A percentile compares a stretch with the other conserved stretches of the same genome.
Evolutionary conservation across 2,113 vertebrate genomes (phyloP).

Genomic region (Lamprotornis superbus): DNA sequence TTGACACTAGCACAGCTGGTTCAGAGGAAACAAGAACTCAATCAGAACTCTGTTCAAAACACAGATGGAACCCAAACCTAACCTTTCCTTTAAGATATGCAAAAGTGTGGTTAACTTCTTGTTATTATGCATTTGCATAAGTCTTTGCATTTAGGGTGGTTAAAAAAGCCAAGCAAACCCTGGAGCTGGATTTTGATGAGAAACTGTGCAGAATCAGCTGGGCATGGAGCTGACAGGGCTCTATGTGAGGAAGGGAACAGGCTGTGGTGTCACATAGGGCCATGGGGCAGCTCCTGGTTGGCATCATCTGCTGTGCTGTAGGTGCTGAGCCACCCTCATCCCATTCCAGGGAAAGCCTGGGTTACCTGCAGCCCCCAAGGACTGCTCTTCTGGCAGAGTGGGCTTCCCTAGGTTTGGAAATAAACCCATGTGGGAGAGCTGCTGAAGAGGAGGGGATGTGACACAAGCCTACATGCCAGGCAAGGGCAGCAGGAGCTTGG

Average conservation of each 20-base stretch:
- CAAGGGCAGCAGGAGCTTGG: background rate
- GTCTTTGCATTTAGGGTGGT: conserved; percentile 41
- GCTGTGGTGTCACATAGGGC: background rate
- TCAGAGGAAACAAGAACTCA: conserved; percentile 64
- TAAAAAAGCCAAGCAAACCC: conserved; percentile 13
- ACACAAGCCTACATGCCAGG: background rate
- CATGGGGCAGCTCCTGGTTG: fast-evolving
- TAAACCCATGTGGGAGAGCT: background rate
- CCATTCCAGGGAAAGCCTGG: background rate
- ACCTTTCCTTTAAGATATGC: conserved; percentile 60
- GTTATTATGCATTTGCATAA: conserved; percentile 45
- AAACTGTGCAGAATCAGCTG: background rate
- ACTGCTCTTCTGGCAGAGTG: background rate
- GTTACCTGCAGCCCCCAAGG: background rate
- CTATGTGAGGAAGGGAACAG: background rate
- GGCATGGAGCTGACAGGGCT: background rate
- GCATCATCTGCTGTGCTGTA: background rate
- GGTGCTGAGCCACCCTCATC: background rate
- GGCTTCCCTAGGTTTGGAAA: background rate
- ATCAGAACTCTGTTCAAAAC: conserved; percentile 45
- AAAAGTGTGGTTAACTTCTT: conserved; percentile 55
- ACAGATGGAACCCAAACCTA: conserved; percentile 60
- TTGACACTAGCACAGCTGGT: conserved; percentile 54
- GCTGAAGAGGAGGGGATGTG: background rate
- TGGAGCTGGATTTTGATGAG: conserved; percentile 40